phyloP scores from a whole-genome alignment of 2,797 vertebrate species.

The Serranus cabrilla region DNA sequence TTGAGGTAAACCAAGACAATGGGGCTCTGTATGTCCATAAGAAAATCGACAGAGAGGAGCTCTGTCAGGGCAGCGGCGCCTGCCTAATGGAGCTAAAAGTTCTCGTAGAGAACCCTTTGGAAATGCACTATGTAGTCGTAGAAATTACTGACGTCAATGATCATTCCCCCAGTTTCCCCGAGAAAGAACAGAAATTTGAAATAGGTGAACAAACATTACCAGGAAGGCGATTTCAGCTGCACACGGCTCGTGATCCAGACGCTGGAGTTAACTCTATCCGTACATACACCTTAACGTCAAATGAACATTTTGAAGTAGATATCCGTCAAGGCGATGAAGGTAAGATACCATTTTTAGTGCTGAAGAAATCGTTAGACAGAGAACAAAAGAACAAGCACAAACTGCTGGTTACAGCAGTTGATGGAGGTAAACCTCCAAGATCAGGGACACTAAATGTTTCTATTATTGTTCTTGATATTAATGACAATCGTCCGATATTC shows the following conservation, averaged over 20 bases:
- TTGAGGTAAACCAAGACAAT: conserved; percentile 82
- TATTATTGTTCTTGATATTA: no score
- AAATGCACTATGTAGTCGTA: conserved; percentile 81
- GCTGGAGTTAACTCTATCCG: conserved; percentile 81
- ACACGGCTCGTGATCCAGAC: conserved; percentile 85
- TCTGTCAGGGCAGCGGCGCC: conserved; percentile 72
- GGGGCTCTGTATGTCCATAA: conserved; percentile 80
- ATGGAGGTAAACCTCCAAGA: no score
- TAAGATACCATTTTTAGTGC: conserved; percentile 74
- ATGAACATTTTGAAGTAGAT: conserved; percentile 77
- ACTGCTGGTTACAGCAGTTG: no score
- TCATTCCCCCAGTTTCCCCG: conserved; percentile 75
- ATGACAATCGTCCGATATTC: no score
- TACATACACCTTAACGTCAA: conserved; percentile 70
- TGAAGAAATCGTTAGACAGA: conserved; percentile 77
- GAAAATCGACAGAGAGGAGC: conserved; percentile 83
- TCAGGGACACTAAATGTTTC: no score
- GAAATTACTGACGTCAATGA: conserved; percentile 86
- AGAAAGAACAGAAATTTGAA: conserved; percentile 63
- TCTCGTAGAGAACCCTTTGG: conserved; percentile 83
- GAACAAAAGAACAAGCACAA: no score
- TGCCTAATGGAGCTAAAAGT: conserved; percentile 83
- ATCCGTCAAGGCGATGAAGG: conserved; percentile 62
- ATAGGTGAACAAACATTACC: conserved; percentile 63
- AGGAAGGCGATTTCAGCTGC: conserved; percentile 82